phyloP scores from a whole-genome alignment of 2,797 vertebrate species.

The Hemitrygon akajei region DNA sequence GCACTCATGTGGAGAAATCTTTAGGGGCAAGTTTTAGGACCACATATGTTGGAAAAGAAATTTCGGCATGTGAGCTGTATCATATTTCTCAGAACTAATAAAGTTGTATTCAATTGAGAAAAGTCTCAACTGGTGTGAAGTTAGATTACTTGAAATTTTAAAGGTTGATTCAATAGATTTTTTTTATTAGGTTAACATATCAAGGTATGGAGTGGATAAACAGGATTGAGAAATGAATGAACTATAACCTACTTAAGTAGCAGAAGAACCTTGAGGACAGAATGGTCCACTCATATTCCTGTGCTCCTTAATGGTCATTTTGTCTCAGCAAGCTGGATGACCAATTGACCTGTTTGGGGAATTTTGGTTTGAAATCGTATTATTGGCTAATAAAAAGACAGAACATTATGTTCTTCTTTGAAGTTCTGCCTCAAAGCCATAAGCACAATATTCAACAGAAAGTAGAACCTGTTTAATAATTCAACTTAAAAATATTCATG shows the following conservation, averaged over 20 bases:
- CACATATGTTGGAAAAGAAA: background rate
- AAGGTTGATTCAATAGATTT: background rate
- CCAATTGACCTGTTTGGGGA: background rate
- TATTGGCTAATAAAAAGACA: background rate
- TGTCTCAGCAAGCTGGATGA: background rate
- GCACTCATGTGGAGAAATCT: too few relatives aligned
- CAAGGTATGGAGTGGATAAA: background rate
- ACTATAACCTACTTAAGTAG: too few relatives aligned
- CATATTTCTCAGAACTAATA: too few relatives aligned
- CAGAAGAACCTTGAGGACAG: background rate
- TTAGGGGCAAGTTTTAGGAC: too few relatives aligned
- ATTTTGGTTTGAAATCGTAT: background rate
- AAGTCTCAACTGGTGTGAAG: background rate
- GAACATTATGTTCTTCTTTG: background rate
- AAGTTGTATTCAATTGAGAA: background rate
- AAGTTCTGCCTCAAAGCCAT: background rate
- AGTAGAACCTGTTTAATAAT: background rate
- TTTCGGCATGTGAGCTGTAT: background rate
- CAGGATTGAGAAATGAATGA: background rate
- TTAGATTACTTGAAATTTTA: background rate
- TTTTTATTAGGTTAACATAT: background rate
- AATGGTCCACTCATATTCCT: background rate
- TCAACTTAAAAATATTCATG: background rate
- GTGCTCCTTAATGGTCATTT: background rate
- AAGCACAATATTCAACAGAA: background rate